Percentiles rank a stretch among this genome's conserved stretches.
Evolutionary conservation across 2,113 vertebrate genomes (phyloP).

Genomic region (Neogobius melanostomus): DNA sequence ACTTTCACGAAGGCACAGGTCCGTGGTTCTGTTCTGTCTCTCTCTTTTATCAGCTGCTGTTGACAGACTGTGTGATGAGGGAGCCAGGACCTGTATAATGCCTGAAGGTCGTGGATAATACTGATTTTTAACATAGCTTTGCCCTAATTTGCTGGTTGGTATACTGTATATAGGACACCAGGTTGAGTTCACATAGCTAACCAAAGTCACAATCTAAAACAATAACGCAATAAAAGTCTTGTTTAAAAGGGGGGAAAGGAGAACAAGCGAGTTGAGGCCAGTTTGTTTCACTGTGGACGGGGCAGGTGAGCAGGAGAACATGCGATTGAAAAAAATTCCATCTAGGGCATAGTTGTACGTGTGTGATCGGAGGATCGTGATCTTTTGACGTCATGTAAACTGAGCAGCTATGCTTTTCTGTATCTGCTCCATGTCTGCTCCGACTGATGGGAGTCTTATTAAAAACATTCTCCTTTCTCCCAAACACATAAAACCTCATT

Average conservation of each 20-base stretch:
- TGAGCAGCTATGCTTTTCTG: too few relatives aligned
- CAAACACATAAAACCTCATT: slow-evolving; percentile 23
- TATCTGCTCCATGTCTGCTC: slow-evolving; percentile 4
- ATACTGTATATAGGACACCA: too few relatives aligned
- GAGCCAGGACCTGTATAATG: slow-evolving; percentile 35
- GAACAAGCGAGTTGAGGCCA: neutral
- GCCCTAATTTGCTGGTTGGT: too few relatives aligned
- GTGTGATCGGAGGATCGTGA: neutral
- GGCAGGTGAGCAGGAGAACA: neutral
- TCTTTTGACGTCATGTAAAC: neutral
- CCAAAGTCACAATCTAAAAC: too few relatives aligned
- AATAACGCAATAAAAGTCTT: too few relatives aligned
- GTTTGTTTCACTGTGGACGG: neutral
- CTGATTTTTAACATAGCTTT: neutral
- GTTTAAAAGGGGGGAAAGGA: too few relatives aligned
- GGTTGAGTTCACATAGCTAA: too few relatives aligned
- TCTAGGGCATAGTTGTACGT: too few relatives aligned
- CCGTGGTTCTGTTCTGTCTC: neutral
- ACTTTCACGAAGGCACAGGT: neutral
- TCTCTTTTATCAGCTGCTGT: slow-evolving; percentile 67
- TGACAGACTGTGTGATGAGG: slow-evolving; percentile 68
- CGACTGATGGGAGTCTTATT: neutral
- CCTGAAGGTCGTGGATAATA: slow-evolving; percentile 54
- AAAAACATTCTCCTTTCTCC: slow-evolving; percentile 45
- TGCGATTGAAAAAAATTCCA: too few relatives aligned